A percentile compares a stretch with the other conserved stretches of the same genome.
phyloP scores from a whole-genome alignment of 1,140 invertebrate genomes.

The Brachionus asplanchnoidis region DNA sequence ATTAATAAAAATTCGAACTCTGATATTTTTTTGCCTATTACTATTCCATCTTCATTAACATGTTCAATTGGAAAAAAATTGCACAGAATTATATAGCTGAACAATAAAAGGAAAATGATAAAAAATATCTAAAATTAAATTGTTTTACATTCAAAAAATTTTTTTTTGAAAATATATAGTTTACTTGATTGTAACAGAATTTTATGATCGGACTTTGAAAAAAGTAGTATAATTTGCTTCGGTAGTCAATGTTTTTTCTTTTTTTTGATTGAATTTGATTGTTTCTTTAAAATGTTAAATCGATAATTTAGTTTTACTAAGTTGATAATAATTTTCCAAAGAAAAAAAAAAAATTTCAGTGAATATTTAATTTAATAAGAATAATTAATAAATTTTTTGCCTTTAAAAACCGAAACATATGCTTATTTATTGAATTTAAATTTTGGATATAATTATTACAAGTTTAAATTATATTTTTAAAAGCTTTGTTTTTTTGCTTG shows the following conservation, averaged over 20 bases:
- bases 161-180: not conserved
- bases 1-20: constrained; percentile 53
- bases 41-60: not conserved
- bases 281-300: not conserved
- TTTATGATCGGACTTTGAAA: constrained; percentile 1
- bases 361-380: no score
- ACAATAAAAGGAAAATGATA: not conserved
- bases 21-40: not conserved
- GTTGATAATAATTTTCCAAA: no score
- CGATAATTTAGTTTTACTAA: not conserved
- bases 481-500: no score
- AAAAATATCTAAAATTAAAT: constrained; percentile 17
- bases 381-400: no score
- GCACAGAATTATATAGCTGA: constrained; percentile 34
- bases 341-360: no score
- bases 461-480: no score
- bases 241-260: not conserved
- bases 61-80: constrained; percentile 35
- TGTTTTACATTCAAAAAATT: not conserved
- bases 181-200: constrained; percentile 12
- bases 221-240: not conserved
- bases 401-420: no score
- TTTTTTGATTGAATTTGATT: not conserved
- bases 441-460: no score
- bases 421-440: no score